Evolutionary conservation across 1,140 invertebrate genomes (phyloP).

Genomic region (Schlechtendalia chinensis): DNA sequence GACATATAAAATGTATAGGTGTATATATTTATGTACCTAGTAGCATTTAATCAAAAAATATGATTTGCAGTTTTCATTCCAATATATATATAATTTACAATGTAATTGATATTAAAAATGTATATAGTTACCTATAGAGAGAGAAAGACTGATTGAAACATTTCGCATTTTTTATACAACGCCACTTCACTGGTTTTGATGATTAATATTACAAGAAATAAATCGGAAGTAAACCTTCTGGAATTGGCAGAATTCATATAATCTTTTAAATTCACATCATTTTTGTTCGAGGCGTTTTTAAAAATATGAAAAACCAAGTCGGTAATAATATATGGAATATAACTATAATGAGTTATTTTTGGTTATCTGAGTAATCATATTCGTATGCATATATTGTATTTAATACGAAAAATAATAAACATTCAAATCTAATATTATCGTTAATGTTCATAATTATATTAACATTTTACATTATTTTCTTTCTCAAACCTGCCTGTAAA

Average conservation of each 20-base stretch:
- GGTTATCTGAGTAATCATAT: too few relatives aligned
- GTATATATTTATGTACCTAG: background rate
- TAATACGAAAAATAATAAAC: too few relatives aligned
- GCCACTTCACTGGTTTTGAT: conserved; percentile 15
- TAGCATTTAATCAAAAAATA: background rate
- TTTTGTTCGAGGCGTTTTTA: background rate
- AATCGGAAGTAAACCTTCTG: conserved; percentile 7
- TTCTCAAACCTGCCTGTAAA: background rate
- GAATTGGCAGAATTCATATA: conserved; percentile 25
- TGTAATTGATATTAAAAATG: background rate
- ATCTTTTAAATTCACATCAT: background rate
- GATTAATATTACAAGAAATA: background rate
- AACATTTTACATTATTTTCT: background rate
- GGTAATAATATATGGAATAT: too few relatives aligned
- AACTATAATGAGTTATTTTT: too few relatives aligned
- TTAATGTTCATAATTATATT: too few relatives aligned
- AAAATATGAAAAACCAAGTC: too few relatives aligned
- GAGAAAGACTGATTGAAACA: background rate
- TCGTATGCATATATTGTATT: too few relatives aligned
- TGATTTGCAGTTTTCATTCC: too few relatives aligned
- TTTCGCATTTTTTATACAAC: conserved; percentile 11
- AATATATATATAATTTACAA: too few relatives aligned
- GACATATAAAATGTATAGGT: too few relatives aligned
- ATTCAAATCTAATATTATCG: too few relatives aligned
- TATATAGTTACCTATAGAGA: background rate